Conservation (phyloP, 2,797 vertebrate species). For the Myotis vivesi region DNA sequence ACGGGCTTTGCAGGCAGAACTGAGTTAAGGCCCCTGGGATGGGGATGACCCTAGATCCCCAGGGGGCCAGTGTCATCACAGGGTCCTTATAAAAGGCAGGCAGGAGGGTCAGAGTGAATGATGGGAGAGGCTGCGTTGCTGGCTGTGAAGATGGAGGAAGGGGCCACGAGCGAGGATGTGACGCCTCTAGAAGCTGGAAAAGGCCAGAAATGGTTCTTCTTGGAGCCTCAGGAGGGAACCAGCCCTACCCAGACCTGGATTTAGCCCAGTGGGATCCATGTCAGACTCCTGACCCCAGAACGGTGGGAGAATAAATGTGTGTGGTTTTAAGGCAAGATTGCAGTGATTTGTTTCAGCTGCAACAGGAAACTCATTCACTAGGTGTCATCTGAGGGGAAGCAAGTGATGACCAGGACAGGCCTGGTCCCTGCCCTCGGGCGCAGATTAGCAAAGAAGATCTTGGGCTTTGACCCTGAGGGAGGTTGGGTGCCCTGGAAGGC, state of each 20-base stretch:
- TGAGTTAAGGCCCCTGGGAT: background rate
- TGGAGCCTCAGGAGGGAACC: accelerated
- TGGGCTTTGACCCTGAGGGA: background rate
- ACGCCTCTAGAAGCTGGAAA: background rate
- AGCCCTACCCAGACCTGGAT: accelerated
- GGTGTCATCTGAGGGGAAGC: background rate
- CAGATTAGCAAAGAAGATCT: background rate
- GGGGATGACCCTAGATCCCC: no score
- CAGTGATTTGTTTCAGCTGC: background rate
- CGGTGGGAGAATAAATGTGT: background rate
- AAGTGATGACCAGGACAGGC: background rate
- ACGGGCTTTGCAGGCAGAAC: background rate
- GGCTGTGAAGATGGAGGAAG: background rate
- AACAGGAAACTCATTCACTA: background rate
- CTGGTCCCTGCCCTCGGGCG: background rate
- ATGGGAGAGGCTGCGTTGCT: accelerated
- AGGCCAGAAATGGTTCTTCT: background rate
- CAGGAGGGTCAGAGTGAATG: background rate
- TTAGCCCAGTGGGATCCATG: background rate
- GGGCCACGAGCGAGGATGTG: accelerated
- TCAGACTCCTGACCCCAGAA: background rate
- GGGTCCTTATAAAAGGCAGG: background rate
- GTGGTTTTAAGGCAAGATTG: background rate
- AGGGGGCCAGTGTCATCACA: background rate
- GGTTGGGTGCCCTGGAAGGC: background rate